Percentiles rank a stretch among this genome's conserved stretches.
phyloP scores from a whole-genome alignment of 2,113 vertebrate species.

The Hippocampus barbouri region DNA sequence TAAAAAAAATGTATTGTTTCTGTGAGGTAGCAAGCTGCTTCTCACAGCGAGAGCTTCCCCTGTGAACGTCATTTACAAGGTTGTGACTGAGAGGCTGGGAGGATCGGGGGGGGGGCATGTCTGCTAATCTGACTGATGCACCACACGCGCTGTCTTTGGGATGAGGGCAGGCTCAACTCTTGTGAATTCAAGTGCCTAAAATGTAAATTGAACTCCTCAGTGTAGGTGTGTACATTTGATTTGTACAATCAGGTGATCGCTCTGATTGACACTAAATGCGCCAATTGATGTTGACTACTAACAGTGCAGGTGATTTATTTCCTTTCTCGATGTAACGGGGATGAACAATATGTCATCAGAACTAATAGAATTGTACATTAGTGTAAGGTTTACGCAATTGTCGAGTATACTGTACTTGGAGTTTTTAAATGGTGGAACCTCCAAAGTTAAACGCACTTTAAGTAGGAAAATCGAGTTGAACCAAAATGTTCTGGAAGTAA shows the following conservation, averaged over 20 bases:
- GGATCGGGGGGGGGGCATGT: too few species aligned
- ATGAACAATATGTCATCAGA: constrained; percentile 8
- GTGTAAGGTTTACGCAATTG: background rate
- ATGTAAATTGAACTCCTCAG: constrained; percentile 20
- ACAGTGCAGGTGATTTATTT: constrained; percentile 8
- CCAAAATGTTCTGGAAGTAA: too few species aligned
- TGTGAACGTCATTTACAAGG: constrained; percentile 16
- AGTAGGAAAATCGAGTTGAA: background rate
- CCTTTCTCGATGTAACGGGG: background rate
- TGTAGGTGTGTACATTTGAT: constrained; percentile 61
- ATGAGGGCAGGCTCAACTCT: constrained; percentile 58
- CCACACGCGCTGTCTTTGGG: constrained; percentile 29
- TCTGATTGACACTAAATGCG: constrained; percentile 20
- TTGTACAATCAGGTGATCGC: constrained; percentile 44
- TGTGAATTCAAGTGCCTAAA: constrained; percentile 67
- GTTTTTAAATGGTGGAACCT: background rate
- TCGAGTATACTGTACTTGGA: background rate
- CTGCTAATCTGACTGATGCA: background rate
- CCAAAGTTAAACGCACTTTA: background rate
- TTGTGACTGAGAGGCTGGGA: background rate
- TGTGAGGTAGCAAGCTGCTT: constrained; percentile 48
- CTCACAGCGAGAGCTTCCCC: constrained; percentile 37
- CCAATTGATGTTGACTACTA: constrained; percentile 7
- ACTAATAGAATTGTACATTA: constrained; percentile 4
- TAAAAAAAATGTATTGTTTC: constrained; percentile 11